Base-by-base conservation (phyloP, 2,888 invertebrate species). In the Dromius quadrimaculatus region DNA sequence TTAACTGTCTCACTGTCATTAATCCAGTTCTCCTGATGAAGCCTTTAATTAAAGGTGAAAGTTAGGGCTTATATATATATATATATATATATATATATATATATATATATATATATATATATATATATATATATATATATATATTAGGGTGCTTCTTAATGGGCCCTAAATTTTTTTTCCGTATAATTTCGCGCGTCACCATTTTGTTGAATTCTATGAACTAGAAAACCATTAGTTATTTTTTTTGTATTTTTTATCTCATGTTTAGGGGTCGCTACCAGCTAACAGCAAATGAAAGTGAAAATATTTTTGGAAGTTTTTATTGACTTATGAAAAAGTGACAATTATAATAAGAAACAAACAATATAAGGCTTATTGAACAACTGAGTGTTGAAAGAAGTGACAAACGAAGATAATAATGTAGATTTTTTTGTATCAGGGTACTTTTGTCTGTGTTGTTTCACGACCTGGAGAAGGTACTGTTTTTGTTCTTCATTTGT, bases 401-500 rank as follows among this genome's bases (percentile, higher is more conserved):
- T 5, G 28, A 28, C 8, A 28, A 5, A 5, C 8, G 3, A 28
- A 3, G 28, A 3, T 28, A 28, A 28, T 8, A 28, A 28, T 28
- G 28, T 28, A 8, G 4, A 5, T 28, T 62, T 62, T 8, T 38
- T 62, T 38, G 13, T 8, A 38, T 62, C 20, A 5, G 62, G 38
- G 17, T 62, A 62, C 19, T 54, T 65, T 32, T 65, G 28, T 20
- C 47, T 22, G 15, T 23, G 54, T 13, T 50, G 13, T 28, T 65
- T 45, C 11, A 65, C 65, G 8, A 65, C n/a, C 54, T 23, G 54
- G 15, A 65, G 65, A 15, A 65, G 22, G 23, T 23, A 65, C 23
- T 65, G 65, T 38, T 54, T 65, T 43, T 20, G 63, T 17, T 63
- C 23, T 43, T 65, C 65, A 28, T 65, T 57, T 2, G 28, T 54